A percentile compares a stretch with the other conserved stretches of the same genome.
Conservation (phyloP, 2,888 invertebrate species). For the Drosophila paucipuncta region DNA sequence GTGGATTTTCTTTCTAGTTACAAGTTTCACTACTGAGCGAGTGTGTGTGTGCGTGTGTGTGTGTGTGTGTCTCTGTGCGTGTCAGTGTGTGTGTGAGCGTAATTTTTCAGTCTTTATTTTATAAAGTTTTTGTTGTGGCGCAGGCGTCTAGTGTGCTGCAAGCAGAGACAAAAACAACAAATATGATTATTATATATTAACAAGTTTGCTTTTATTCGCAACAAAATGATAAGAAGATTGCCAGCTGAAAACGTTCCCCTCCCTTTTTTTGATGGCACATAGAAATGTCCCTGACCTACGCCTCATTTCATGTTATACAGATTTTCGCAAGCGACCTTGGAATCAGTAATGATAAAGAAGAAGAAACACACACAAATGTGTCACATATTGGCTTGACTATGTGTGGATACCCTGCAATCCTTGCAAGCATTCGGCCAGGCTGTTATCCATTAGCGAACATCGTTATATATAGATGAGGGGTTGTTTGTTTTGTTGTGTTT, state of each 20-base stretch:
- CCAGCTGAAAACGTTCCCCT: not conserved
- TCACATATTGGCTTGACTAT: not conserved
- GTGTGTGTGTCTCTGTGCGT: slow-evolving; percentile 8
- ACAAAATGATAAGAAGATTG: not conserved
- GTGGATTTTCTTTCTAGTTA: slow-evolving; percentile 42
- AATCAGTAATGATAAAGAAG: slow-evolving; percentile 1
- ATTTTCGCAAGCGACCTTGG: slow-evolving; percentile 37
- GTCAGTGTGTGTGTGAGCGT: slow-evolving; percentile 23
- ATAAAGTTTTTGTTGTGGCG: slow-evolving; percentile 21
- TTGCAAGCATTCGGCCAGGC: not conserved
- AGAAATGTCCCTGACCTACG: slow-evolving; percentile 51
- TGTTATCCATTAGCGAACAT: not conserved
- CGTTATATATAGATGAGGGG: not conserved
- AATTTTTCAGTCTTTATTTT: slow-evolving; percentile 63
- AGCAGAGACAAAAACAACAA: not conserved
- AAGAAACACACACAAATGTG: not conserved
- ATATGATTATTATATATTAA: not conserved
- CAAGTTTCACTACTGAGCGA: slow-evolving; percentile 5
- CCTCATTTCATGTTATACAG: slow-evolving; percentile 15
- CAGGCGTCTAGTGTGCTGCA: slow-evolving; percentile 32
- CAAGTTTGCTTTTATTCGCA: not conserved
- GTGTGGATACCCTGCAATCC: slow-evolving; percentile 29
- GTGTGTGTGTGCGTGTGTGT: not conserved
- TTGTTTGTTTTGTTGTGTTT: not conserved
- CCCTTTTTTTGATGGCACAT: slow-evolving; percentile 30